Percentiles rank a stretch among this genome's conserved stretches.
Conservation (phyloP, 2,888 invertebrate genomes). For the Eudasyphora cyanicolor region DNA sequence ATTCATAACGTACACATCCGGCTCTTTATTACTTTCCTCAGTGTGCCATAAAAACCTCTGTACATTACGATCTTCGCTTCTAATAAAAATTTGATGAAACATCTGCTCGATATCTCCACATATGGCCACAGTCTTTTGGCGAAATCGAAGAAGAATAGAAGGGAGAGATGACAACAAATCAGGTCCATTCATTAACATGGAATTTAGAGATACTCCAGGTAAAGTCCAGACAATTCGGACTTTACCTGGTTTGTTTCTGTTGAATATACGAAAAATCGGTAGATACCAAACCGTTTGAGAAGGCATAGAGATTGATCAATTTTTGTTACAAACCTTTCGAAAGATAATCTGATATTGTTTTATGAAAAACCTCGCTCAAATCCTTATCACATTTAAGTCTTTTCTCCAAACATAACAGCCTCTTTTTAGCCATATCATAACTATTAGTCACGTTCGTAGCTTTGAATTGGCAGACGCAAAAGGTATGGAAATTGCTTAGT, state of each 20-base stretch:
- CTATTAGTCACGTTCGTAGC: slow-evolving; percentile 41
- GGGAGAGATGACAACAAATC: slow-evolving; percentile 57
- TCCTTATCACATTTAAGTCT: slow-evolving; percentile 43
- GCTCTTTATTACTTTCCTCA: not conserved
- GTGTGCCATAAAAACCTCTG: slow-evolving; percentile 19
- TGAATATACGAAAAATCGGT: slow-evolving; percentile 65
- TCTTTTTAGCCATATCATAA: slow-evolving; percentile 54
- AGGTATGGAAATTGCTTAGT: not conserved
- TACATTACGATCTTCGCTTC: slow-evolving; percentile 28
- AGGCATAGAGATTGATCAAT: not conserved
- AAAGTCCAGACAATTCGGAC: slow-evolving; percentile 54
- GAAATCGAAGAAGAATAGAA: slow-evolving; percentile 58
- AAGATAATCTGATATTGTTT: slow-evolving; percentile 32
- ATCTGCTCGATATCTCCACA: slow-evolving; percentile 62
- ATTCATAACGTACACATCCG: slow-evolving; percentile 30
- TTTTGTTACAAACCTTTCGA: slow-evolving; percentile 46
- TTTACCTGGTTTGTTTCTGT: slow-evolving; percentile 54
- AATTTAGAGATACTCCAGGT: slow-evolving; percentile 57
- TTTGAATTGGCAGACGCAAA: slow-evolving; percentile 10
- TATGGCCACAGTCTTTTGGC: slow-evolving; percentile 46
- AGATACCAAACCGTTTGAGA: slow-evolving; percentile 67
- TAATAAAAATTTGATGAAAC: slow-evolving; percentile 45
- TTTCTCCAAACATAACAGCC: slow-evolving; percentile 46
- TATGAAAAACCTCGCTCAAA: slow-evolving; percentile 40
- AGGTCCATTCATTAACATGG: slow-evolving; percentile 50